These are phyloP conservation scores for Nephrocerus scutellatus DNA, from an alignment of 2,888 invertebrate species.

Conservation along the genomic window DNA sequence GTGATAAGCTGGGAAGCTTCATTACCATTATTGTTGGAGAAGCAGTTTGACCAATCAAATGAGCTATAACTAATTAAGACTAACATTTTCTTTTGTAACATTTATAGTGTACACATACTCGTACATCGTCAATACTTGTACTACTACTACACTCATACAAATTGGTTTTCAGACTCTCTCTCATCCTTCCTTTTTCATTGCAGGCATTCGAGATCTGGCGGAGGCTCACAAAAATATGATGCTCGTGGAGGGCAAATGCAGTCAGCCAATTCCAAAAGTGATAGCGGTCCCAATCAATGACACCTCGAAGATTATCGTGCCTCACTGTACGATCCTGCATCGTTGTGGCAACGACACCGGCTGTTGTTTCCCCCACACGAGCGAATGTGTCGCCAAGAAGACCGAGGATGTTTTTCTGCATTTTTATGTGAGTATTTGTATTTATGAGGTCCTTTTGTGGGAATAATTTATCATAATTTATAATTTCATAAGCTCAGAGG, in stretches of 20 bases:
- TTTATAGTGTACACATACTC: too few relatives aligned
- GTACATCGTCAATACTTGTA: too few relatives aligned
- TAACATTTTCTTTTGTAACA: too few relatives aligned
- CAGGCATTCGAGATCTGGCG: too few relatives aligned
- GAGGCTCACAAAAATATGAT: slow-evolving; percentile 30
- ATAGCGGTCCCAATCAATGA: slow-evolving; percentile 34
- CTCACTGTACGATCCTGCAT: slow-evolving; percentile 78
- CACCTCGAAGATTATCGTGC: slow-evolving; percentile 64
- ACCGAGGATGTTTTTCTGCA: slow-evolving; percentile 44
- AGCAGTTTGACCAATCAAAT: too few relatives aligned
- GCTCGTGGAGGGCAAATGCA: slow-evolving; percentile 31
- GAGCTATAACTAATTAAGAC: too few relatives aligned
- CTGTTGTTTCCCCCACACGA: slow-evolving; percentile 66
- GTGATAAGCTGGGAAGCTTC: too few relatives aligned
- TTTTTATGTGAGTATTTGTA: slow-evolving; percentile 33
- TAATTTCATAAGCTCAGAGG: background rate
- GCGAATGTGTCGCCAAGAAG: slow-evolving; percentile 68
- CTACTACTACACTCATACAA: too few relatives aligned
- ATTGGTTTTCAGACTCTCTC: too few relatives aligned
- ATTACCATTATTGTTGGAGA: too few relatives aligned
- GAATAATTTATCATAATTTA: slow-evolving; percentile 2
- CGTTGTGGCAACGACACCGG: slow-evolving; percentile 81
- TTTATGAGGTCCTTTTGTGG: too few relatives aligned
- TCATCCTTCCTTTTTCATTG: too few relatives aligned
- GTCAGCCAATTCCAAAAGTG: slow-evolving; percentile 34